Conservation (phyloP, 2,888 invertebrate species). For the Rhamphomyia laevipes region DNA sequence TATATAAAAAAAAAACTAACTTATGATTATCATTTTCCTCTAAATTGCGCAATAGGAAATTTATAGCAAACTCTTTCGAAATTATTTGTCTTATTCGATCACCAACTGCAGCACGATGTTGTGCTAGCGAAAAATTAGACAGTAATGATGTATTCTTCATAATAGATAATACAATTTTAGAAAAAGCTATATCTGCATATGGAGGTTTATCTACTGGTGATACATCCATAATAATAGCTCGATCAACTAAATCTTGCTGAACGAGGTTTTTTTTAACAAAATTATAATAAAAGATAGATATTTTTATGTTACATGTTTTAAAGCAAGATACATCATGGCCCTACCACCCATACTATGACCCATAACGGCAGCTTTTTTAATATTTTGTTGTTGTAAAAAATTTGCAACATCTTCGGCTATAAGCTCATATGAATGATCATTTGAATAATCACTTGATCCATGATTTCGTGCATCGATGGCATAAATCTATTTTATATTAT, state of each 20-base stretch:
- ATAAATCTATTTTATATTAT: slow-evolving; percentile 19
- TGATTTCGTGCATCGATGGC: slow-evolving; percentile 87
- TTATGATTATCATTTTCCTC: too few species aligned
- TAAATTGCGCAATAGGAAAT: too few species aligned
- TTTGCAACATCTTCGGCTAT: slow-evolving; percentile 63
- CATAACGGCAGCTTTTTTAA: slow-evolving; percentile 55
- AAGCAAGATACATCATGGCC: slow-evolving; percentile 72
- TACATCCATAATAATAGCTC: slow-evolving; percentile 60
- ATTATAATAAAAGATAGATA: slow-evolving; percentile 17
- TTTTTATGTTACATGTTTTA: slow-evolving; percentile 46
- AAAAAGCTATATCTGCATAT: too few species aligned
- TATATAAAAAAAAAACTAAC: too few species aligned
- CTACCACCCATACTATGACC: slow-evolving; percentile 96
- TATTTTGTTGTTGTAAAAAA: slow-evolving; percentile 49
- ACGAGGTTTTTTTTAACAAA: not conserved
- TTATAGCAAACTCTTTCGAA: too few species aligned
- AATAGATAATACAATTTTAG: too few species aligned
- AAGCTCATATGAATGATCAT: slow-evolving; percentile 58
- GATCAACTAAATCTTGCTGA: slow-evolving; percentile 50
- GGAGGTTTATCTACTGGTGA: slow-evolving; percentile 44
- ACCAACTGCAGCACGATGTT: slow-evolving; percentile 52
- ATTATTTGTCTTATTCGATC: too few species aligned
- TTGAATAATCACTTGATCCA: slow-evolving; percentile 78
- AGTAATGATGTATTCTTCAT: slow-evolving; percentile 51
- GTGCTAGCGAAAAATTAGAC: slow-evolving; percentile 50